Evolutionary conservation across 2,797 vertebrate species (phyloP), one percentile per base, ranked within the genome.

Genomic region (Euthynnus affinis): DNA sequence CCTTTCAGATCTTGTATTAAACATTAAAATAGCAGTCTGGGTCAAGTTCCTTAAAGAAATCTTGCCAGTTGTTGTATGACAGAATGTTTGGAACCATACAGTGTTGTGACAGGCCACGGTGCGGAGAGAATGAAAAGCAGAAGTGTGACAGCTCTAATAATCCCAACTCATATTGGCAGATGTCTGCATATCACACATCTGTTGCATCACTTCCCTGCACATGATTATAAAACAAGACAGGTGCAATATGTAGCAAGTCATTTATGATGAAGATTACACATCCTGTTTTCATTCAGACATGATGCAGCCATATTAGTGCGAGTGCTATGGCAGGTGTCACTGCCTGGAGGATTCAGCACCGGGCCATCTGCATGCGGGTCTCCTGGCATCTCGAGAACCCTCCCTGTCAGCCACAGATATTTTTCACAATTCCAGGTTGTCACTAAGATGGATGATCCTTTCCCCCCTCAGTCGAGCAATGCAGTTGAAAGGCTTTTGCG

Each of bases 391-490:
- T 83, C 22, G 37, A 71, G 59, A 74, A 80, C 74, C 75, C 70
- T 78, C 46, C 74, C 77, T 72, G 72, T 80, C 81, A 87, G 69
- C 82, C 74, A 80, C 71, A 81, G 78, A 80, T 87, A 92, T 91
- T 92, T 92, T 90, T 91, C 82, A 87, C 87, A 88, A 89, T 91
- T 89, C 78, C 70, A 83, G 79, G 81, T 84, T 92, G 92, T 92
- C 92, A 92, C 59, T 68, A 87, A 92, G 91, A 93, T 84, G 83
- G 85, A 92, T 92, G 83, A 83, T 81, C 52, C 78, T 86, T 80
- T 56, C 56, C 66, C 56, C 66, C 69, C 74, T 60, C 78, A 53
- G 74, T 66, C 65, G 70, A 65, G 75, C 87, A 80, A 88, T 71
- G 18, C 70, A 81, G 82, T 82, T 90, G 82, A 92, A 89, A 88